A percentile compares a stretch with the other conserved stretches of the same genome.
Conservation (phyloP, 2,888 invertebrate genomes). For the Tolmerus cingulatus region DNA sequence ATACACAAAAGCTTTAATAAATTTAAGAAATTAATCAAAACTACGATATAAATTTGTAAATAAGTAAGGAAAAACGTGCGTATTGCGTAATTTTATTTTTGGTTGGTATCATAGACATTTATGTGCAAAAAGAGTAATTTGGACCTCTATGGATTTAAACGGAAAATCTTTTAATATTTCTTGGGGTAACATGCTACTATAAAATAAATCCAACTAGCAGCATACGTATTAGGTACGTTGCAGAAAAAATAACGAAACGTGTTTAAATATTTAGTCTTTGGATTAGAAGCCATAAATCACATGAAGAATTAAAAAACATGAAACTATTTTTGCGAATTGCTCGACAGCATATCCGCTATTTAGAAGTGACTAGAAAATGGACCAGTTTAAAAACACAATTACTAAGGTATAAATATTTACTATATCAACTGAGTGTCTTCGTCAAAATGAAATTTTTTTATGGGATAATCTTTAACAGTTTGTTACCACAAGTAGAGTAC, state of each 20-base stretch:
- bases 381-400: background rate
- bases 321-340: background rate
- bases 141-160: background rate
- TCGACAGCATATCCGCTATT: background rate
- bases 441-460: background rate
- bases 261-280: background rate
- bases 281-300: background rate
- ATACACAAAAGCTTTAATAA: background rate
- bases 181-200: background rate
- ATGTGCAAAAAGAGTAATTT: background rate
- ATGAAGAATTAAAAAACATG: background rate
- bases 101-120: background rate
- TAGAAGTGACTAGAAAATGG: background rate
- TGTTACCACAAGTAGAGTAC: background rate
- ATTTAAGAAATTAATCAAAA: background rate
- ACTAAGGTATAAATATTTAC: background rate
- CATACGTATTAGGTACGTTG: no score
- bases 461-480: background rate
- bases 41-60: background rate
- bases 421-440: background rate
- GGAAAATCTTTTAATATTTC: background rate
- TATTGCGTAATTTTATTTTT: no score
- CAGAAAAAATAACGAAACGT: no score
- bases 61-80: background rate
- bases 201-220: background rate